phyloP scores from a whole-genome alignment of 2,888 invertebrate genomes.

The Caenorhabditis japonica region DNA sequence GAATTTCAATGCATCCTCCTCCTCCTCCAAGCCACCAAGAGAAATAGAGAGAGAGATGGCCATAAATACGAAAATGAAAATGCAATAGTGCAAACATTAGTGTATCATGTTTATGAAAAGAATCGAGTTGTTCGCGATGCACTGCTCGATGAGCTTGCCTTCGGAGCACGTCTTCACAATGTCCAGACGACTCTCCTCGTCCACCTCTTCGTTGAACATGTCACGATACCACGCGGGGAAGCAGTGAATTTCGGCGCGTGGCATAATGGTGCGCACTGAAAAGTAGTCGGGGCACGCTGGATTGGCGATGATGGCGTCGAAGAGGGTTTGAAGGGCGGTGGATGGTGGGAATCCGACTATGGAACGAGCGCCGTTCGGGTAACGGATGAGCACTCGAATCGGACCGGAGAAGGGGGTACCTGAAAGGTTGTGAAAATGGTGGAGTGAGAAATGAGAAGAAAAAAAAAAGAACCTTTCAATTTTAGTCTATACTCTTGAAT shows the following conservation, averaged over 20 bases:
- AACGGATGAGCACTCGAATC: slow-evolving; percentile 89
- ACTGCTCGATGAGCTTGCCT: not conserved
- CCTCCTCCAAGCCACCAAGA: not conserved
- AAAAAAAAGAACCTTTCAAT: slow-evolving; percentile 21
- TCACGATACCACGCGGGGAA: slow-evolving; percentile 67
- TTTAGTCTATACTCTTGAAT: slow-evolving; percentile 38
- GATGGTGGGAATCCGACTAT: slow-evolving; percentile 88
- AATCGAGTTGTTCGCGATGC: slow-evolving; percentile 30
- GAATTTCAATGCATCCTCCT: slow-evolving; percentile 20
- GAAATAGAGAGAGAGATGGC: slow-evolving; percentile 1
- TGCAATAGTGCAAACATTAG: slow-evolving; percentile 40
- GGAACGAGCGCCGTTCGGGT: slow-evolving; percentile 90
- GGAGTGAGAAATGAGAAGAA: not conserved
- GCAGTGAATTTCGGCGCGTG: slow-evolving; percentile 61
- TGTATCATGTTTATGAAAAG: slow-evolving; percentile 52
- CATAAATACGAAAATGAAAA: slow-evolving; percentile 34
- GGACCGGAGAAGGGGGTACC: slow-evolving; percentile 73
- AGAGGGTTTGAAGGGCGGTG: slow-evolving; percentile 90
- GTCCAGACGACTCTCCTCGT: slow-evolving; percentile 6
- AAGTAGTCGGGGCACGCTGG: slow-evolving; percentile 88
- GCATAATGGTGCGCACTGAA: slow-evolving; percentile 62
- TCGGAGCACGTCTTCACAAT: not conserved
- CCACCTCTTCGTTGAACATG: slow-evolving; percentile 27
- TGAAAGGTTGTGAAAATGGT: not conserved
- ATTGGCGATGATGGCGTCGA: slow-evolving; percentile 95